Conservation (phyloP, 2,797 vertebrate genomes). For the Eremophila alpestris region DNA sequence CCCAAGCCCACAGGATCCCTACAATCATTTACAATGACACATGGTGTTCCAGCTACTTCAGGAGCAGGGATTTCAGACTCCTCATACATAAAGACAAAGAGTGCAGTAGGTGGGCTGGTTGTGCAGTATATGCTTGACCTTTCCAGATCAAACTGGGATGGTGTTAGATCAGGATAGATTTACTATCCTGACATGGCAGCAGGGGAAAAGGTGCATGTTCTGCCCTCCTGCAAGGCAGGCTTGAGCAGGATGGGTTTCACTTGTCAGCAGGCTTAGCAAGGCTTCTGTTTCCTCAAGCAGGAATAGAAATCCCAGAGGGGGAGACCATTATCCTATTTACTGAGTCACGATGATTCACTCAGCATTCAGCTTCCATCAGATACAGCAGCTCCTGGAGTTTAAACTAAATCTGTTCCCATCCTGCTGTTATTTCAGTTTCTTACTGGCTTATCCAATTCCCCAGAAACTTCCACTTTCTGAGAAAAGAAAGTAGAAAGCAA, state of each 20-base stretch:
- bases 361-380: constrained; percentile 38
- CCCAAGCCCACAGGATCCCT: rapidly evolving
- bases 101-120: rapidly evolving
- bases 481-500: neutral
- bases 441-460: neutral
- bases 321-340: constrained; percentile 56
- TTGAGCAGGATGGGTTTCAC: neutral
- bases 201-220: neutral
- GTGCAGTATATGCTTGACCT: neutral
- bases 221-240: neutral
- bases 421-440: constrained; percentile 20
- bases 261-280: neutral
- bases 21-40: rapidly evolving
- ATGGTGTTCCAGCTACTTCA: neutral
- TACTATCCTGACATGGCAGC: neutral
- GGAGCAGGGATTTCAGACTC: neutral
- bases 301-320: constrained; percentile 33
- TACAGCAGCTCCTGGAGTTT: neutral
- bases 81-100: neutral
- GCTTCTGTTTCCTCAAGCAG: constrained; percentile 13
- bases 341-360: constrained; percentile 51
- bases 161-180: neutral
- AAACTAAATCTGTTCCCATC: constrained; percentile 23
- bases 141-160: neutral
- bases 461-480: neutral